These are phyloP conservation scores for Oreortyx pictus DNA, from an alignment of 2,797 vertebrate species.

Conservation along the genomic window DNA sequence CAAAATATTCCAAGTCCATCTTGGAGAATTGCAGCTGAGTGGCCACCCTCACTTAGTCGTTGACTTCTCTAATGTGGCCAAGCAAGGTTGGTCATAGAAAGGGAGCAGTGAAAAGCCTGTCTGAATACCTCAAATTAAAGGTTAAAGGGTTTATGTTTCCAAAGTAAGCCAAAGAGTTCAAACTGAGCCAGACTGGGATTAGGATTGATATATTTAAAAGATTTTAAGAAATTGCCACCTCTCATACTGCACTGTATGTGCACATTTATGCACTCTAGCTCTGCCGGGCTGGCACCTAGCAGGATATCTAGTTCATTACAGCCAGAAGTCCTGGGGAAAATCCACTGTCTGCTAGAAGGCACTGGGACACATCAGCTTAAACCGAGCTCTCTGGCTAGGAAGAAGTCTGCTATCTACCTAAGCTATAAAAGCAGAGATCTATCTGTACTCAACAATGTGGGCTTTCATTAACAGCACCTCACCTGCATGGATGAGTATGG, in stretches of 20 bases:
- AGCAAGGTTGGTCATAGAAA: neutral
- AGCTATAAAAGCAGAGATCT: neutral
- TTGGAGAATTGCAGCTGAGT: neutral
- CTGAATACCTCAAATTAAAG: neutral
- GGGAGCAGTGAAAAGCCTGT: neutral
- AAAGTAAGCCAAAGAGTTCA: neutral
- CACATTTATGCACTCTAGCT: neutral
- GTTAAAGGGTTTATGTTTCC: neutral
- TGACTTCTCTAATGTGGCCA: neutral
- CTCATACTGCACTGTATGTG: neutral
- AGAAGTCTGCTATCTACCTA: neutral
- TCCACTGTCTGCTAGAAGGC: neutral
- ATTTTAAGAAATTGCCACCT: neutral
- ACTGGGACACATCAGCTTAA: neutral
- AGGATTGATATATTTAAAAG: neutral
- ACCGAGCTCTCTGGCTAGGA: neutral
- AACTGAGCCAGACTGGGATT: neutral
- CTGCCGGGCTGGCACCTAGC: neutral
- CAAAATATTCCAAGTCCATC: neutral
- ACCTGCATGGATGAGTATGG: neutral
- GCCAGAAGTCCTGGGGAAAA: neutral
- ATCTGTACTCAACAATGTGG: accelerated
- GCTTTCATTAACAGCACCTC: neutral
- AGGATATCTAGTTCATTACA: neutral
- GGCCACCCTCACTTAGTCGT: neutral